Evolutionary conservation across 2,888 invertebrate genomes (phyloP), one percentile per base, ranked within the genome.

Genomic region (Netelia fuscicornis): DNA sequence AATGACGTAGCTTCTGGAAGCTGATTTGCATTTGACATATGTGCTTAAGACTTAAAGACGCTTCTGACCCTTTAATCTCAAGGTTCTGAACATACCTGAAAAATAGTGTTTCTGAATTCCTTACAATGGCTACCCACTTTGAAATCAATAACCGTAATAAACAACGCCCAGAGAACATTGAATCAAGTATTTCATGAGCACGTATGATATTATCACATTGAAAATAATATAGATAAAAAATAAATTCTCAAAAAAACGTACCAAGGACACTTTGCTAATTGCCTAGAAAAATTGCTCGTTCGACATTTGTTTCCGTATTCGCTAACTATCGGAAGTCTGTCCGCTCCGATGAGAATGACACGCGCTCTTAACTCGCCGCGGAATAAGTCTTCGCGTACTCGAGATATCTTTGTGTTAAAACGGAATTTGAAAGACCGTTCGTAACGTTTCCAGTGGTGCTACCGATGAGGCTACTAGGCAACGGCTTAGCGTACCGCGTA

Each of bases 401-500:
- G n/a, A 6, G 13, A 78, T 17, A 10, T 23, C 11, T 60, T 68
- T 37, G 9, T 48, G 20, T 13, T 25, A 17, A 44, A 30, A 17
- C 13, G 3, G 2, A 8, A 62, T 1, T 23, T 11, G 17, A 44
- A 23, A 37, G 58, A 72, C 42, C 65, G 54, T 76, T 23, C 17
- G 25, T 44, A 64, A 20, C 25, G 62, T 78, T 54, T 13, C 30
- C 71, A 20, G 71, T n/a, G 48, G 23, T 54, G 37, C 54, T 71
- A 60, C 72, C 52, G 83, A 85, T 86, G 68, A 68, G 44, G 44
- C 71, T 65, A 44, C 58, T 78, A 71, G 6, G 65, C 42, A 20
- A 52, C 6, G n/a, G 23, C 42, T 54, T 25, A 67, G 64, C 62
- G 30, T 9, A 68, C 44, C 54, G 13, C 23, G 9, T 56, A 64